phyloP scores from a whole-genome alignment of 2,113 vertebrate genomes.

The Lipotes vexillifer region DNA sequence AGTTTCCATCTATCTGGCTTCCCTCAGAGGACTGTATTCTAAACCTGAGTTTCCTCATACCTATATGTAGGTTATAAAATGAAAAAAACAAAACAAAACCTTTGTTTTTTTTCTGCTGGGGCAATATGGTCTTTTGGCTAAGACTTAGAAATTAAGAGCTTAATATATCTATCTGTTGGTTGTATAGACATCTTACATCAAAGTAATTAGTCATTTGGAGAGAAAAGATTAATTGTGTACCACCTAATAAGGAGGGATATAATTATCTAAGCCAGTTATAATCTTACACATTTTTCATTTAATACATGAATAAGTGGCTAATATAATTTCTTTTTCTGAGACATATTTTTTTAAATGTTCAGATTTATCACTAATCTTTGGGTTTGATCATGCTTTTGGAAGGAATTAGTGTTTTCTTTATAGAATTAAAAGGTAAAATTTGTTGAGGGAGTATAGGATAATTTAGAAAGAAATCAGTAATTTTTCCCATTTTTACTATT shows the following conservation, averaged over 20 bases:
- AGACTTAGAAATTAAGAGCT: not conserved
- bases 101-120: not conserved
- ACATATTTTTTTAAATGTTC: not conserved
- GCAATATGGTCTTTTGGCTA: not conserved
- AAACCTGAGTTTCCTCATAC: not conserved
- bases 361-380: not conserved
- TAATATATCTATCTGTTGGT: not conserved
- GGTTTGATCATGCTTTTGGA: not conserved
- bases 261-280: not conserved
- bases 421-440: not conserved
- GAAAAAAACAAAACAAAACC: not conserved
- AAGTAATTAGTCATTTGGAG: slow-evolving; percentile 10
- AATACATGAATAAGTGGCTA: not conserved
- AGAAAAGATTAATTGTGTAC: not conserved
- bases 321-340: not conserved
- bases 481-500: not conserved
- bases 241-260: not conserved
- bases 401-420: slow-evolving; percentile 19
- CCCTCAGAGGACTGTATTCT: not conserved
- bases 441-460: not conserved
- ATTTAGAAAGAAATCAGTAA: not conserved
- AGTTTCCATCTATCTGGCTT: not conserved
- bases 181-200: not conserved
- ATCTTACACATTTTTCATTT: slow-evolving; percentile 14
- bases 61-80: not conserved